These are phyloP conservation scores for Papilio demoleus DNA, from an alignment of 2,888 invertebrate species.

Conservation along the genomic window DNA sequence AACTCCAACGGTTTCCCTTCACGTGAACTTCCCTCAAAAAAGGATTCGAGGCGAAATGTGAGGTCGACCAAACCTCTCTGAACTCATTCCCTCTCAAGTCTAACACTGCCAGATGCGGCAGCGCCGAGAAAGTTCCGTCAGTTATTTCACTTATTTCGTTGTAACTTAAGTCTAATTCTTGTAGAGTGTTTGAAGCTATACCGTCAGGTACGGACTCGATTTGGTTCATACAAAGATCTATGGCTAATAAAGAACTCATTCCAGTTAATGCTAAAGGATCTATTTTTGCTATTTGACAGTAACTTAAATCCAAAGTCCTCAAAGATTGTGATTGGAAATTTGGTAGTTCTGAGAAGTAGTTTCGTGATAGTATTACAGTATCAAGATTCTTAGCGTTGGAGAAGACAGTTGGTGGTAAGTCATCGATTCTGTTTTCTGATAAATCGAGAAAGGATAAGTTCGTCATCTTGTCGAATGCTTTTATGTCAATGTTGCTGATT, in stretches of 20 bases:
- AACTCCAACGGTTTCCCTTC: conserved; percentile 90
- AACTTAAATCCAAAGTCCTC: conserved; percentile 83
- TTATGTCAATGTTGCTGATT: conserved; percentile 82
- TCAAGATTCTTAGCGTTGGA: conserved; percentile 81
- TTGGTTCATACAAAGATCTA: conserved; percentile 87
- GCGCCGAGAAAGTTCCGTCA: conserved; percentile 84
- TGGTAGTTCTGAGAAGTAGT: conserved; percentile 84
- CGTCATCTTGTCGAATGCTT: conserved; percentile 83
- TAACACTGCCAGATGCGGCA: conserved; percentile 85
- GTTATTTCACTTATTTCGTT: conserved; percentile 84
- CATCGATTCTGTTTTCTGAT: conserved; percentile 86
- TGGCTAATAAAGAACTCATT: conserved; percentile 82
- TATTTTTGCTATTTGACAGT: conserved; percentile 85
- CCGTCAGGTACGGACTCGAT: conserved; percentile 84
- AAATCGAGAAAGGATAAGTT: conserved; percentile 85
- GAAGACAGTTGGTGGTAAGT: conserved; percentile 83
- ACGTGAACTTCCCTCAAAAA: conserved; percentile 84
- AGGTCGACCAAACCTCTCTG: conserved; percentile 84
- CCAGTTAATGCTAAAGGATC: conserved; percentile 77
- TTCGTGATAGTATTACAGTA: conserved; percentile 85
- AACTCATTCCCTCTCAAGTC: conserved; percentile 89
- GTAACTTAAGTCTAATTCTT: conserved; percentile 83
- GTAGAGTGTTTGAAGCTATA: conserved; percentile 83
- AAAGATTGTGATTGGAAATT: conserved; percentile 83
- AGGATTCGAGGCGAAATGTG: conserved; percentile 84